Base-by-base conservation (phyloP, 2,888 invertebrate species). In the Spatulosminthurus flaviceps region DNA sequence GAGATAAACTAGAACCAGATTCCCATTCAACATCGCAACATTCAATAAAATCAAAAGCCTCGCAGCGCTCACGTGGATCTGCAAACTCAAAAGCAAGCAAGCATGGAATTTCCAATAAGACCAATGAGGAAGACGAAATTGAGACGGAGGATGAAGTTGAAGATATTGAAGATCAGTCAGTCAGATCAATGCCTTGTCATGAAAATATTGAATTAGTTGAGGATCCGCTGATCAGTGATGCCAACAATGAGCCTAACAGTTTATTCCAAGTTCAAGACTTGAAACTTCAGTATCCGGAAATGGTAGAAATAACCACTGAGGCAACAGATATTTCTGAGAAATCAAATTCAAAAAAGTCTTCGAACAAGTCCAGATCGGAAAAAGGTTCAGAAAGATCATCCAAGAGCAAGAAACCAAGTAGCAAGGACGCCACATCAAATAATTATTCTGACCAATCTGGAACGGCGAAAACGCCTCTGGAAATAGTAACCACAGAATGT, bases 81-180 rank as follows among this genome's bases (percentile, higher is more conserved):
- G 51, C 16, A 4, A 51, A 2, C 16, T 51, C 51, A 51, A 16
- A 51, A 51, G 19, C 2, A 51, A 19, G 51, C 2, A 51, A 51
- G 19, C 5, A 51, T 51, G 51, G 16, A 19, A 13, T 51, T n/a
- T n/a, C 16, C 5, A n/a, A n/a, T 19, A 64, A 9, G 5, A 34
- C 34, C 34, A 16, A 24, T 11, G 64, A 22, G 24, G 24, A 64
- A 22, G 64, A 34, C 26, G 13, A 24, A 19, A 1, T 29, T 16
- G 74, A 74, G 5, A 61, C 41, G 5, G 41, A 24, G 4, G 67
- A 76, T 26, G 76, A 76, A 26, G 43, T 41, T 34, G 76, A 67
- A 2, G 67, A 76, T n/a, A 22, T 42, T 28, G 76, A 76, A n/a
- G 72, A 70, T 19, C 19, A 41, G 22, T 70, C 70, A 34, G 4